These are phyloP conservation scores for Grus americana DNA, from an alignment of 2,113 vertebrate genomes.

Conservation along the genomic window DNA sequence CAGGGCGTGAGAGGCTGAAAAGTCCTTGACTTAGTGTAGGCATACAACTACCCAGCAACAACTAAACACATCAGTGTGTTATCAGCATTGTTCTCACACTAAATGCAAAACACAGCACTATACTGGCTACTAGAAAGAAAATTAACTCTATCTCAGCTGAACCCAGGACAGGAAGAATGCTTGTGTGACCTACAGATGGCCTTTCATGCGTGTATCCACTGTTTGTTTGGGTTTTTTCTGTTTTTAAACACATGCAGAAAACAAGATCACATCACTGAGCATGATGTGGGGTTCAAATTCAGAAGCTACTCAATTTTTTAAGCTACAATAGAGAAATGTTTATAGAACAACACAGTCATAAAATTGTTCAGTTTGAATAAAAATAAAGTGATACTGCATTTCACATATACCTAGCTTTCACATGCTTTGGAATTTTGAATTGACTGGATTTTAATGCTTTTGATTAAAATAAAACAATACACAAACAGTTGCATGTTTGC, in stretches of 20 bases:
- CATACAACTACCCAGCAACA: too few relatives aligned
- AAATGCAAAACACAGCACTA: too few relatives aligned
- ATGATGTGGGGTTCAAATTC: background rate
- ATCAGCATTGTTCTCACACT: too few relatives aligned
- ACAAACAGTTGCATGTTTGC: slow-evolving; percentile 47
- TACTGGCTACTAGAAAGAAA: too few relatives aligned
- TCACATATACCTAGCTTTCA: background rate
- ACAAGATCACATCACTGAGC: background rate
- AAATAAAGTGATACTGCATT: background rate
- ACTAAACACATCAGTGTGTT: too few relatives aligned
- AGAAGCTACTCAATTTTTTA: background rate
- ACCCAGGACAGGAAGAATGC: background rate
- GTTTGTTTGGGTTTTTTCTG: background rate
- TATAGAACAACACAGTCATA: background rate
- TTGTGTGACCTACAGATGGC: background rate
- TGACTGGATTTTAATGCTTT: background rate
- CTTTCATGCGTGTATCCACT: background rate
- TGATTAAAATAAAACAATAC: slow-evolving; percentile 5
- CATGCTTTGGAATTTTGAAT: background rate
- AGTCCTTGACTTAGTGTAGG: too few relatives aligned
- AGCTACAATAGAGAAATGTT: background rate
- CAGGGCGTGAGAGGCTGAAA: too few relatives aligned
- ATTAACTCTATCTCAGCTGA: too few relatives aligned
- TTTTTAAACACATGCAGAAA: background rate
- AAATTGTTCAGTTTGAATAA: background rate